Percentiles rank a stretch among this genome's conserved stretches.
These are phyloP conservation scores for Periophthalmus modestus DNA, from an alignment of 2,113 vertebrate genomes.

Conservation along the genomic window DNA sequence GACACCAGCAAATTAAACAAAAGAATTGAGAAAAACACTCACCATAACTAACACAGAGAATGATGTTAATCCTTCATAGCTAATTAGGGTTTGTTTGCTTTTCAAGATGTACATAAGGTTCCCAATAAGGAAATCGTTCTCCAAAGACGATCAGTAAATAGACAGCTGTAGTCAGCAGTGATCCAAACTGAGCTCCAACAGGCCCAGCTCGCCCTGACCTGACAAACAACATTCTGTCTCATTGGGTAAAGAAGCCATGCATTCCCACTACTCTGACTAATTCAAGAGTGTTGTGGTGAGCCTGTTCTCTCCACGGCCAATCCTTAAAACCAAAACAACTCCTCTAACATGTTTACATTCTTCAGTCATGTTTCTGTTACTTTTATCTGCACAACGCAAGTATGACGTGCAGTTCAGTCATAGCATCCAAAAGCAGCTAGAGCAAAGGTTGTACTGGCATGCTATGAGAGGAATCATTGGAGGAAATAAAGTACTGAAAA, in stretches of 20 bases:
- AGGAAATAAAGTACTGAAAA: neutral
- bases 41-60: too few species aligned
- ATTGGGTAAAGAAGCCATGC: conserved; percentile 51
- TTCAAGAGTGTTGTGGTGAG: conserved; percentile 20
- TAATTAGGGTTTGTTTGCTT: neutral
- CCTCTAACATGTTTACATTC: conserved; percentile 65
- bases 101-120: conserved; percentile 12
- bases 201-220: conserved; percentile 54
- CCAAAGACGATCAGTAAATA: neutral
- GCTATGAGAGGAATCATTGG: neutral
- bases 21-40: too few species aligned
- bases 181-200: conserved; percentile 35
- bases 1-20: neutral
- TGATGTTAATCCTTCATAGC: too few species aligned
- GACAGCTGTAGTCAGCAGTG: neutral
- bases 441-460: conserved; percentile 13
- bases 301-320: conserved; percentile 35
- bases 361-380: conserved; percentile 43
- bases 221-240: conserved; percentile 67
- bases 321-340: conserved; percentile 48
- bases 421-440: conserved; percentile 11
- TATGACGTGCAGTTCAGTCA: conserved; percentile 32
- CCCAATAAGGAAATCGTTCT: conserved; percentile 9
- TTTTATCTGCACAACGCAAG: conserved; percentile 44
- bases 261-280: conserved; percentile 60